These are phyloP conservation scores for Chlorocebus sabaeus DNA, from an alignment of 2,113 vertebrate genomes.

Conservation along the genomic window DNA sequence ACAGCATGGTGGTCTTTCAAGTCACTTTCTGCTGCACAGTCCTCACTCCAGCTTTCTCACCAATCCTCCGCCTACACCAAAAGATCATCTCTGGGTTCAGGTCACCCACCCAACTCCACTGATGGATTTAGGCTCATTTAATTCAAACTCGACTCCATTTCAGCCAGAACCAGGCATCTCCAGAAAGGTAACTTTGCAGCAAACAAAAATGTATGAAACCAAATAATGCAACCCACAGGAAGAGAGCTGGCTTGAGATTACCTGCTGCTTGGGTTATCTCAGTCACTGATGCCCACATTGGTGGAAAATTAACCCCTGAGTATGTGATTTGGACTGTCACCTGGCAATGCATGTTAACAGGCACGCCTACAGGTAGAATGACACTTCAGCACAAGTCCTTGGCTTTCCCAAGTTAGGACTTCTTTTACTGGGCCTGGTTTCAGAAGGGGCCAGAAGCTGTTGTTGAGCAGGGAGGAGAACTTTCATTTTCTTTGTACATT, in stretches of 20 bases:
- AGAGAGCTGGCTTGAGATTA: neutral
- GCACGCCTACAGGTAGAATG: neutral
- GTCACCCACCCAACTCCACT: neutral
- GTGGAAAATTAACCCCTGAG: neutral
- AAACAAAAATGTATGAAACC: neutral
- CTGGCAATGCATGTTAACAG: fast-evolving
- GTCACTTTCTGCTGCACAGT: neutral
- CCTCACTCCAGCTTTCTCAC: neutral
- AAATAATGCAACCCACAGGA: neutral
- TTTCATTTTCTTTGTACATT: neutral
- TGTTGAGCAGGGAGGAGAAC: neutral
- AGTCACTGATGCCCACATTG: neutral
- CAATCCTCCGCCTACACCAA: neutral
- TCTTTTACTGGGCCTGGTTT: neutral
- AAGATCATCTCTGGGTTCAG: neutral
- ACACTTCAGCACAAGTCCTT: neutral
- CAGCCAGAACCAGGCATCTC: neutral
- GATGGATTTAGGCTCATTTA: neutral
- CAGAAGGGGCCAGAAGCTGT: neutral
- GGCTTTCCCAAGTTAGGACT: neutral
- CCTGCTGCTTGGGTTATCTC: neutral
- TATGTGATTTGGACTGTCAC: neutral
- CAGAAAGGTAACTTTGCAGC: neutral
- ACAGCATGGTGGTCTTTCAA: neutral
- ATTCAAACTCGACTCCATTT: neutral